These are phyloP conservation scores for Phymatocera aterrima DNA, from an alignment of 2,888 invertebrate genomes.

Conservation along the genomic window DNA sequence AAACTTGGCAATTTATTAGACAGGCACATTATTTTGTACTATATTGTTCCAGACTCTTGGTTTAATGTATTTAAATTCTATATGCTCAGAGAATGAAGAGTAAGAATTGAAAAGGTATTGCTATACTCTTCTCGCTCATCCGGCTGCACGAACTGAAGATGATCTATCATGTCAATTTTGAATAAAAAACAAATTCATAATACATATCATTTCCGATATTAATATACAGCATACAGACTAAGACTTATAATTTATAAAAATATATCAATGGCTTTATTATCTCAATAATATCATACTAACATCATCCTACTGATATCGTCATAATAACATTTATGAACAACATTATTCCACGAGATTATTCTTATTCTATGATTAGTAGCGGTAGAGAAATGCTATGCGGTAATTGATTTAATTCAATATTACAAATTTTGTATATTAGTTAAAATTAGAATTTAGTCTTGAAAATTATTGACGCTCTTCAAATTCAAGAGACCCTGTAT, in stretches of 20 bases:
- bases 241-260: conserved; percentile 25
- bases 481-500: conserved; percentile 13
- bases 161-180: neutral
- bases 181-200: conserved; percentile 4
- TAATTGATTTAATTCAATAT: no score
- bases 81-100: neutral
- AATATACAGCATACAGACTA: neutral
- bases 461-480: neutral
- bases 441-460: neutral
- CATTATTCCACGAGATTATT: no score
- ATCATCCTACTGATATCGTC: no score
- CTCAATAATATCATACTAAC: no score
- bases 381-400: no score
- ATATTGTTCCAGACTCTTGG: neutral
- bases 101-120: neutral
- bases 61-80: neutral
- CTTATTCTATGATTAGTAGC: no score
- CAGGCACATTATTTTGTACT: conserved; percentile 23
- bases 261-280: neutral
- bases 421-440: no score
- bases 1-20: neutral
- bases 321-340: neutral
- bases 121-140: neutral
- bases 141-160: neutral
- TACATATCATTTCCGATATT: neutral